These are phyloP conservation scores for Microcebus griseorufus DNA, from an alignment of 2,113 vertebrate genomes.

Conservation along the genomic window DNA sequence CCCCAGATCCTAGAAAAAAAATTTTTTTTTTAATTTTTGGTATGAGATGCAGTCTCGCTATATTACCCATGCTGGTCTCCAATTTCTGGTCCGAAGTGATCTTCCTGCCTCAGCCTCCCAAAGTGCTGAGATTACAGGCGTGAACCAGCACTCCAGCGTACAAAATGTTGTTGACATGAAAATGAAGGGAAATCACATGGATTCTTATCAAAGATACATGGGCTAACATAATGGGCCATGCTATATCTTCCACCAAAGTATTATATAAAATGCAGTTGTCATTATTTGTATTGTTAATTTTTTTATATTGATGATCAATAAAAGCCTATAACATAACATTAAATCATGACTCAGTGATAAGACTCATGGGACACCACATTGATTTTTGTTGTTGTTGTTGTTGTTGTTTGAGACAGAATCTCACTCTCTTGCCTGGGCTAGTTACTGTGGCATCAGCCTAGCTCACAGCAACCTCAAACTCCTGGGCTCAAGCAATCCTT, in stretches of 20 bases:
- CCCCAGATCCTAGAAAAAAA: neutral
- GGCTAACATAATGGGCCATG: neutral
- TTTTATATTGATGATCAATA: neutral
- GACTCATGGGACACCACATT: neutral
- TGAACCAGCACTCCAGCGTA: too few species aligned
- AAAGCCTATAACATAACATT: neutral
- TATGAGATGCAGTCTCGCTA: too few species aligned
- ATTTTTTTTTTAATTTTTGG: too few species aligned
- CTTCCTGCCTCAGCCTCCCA: too few species aligned
- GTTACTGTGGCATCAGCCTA: too few species aligned
- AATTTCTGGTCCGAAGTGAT: too few species aligned
- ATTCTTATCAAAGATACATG: neutral
- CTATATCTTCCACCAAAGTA: neutral
- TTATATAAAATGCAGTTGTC: slow-evolving; percentile 9
- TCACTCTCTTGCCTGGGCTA: too few species aligned
- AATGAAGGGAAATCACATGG: slow-evolving; percentile 13
- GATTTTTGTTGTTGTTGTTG: neutral
- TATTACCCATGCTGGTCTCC: too few species aligned
- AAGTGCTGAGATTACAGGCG: too few species aligned
- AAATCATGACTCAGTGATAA: neutral
- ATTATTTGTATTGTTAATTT: slow-evolving; percentile 3
- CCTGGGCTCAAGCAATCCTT: too few species aligned
- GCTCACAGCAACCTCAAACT: too few species aligned
- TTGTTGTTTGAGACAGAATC: too few species aligned
- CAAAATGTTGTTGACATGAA: slow-evolving; percentile 30